Evolutionary conservation across 2,888 invertebrate species (phyloP).

Genomic region (Phania funesta): DNA sequence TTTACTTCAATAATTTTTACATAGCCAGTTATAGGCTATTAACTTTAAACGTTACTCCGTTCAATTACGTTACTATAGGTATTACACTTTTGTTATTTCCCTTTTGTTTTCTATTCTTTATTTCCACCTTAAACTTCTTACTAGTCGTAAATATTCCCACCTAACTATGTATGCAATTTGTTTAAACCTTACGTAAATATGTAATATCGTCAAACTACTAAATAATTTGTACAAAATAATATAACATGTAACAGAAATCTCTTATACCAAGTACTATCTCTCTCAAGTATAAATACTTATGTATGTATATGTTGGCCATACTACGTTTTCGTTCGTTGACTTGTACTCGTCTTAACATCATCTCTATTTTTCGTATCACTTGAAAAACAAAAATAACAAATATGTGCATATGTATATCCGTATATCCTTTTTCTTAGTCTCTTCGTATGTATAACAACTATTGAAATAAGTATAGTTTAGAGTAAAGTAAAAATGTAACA

Average conservation of each 20-base stretch:
- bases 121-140: slow-evolving; percentile 8
- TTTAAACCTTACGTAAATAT: slow-evolving; percentile 18
- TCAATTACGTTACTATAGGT: slow-evolving; percentile 56
- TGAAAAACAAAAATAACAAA: neutral
- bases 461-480: slow-evolving; percentile 14
- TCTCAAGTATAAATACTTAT: slow-evolving; percentile 1
- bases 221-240: slow-evolving; percentile 27
- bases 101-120: neutral
- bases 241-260: neutral
- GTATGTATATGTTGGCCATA: slow-evolving; percentile 17
- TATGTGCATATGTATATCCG: too few species aligned
- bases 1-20: slow-evolving; percentile 28
- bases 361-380: neutral
- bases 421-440: slow-evolving; percentile 11
- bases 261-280: slow-evolving; percentile 1
- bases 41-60: slow-evolving; percentile 43
- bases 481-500: too few species aligned
- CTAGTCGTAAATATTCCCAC: slow-evolving; percentile 6
- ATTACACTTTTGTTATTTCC: slow-evolving; percentile 32
- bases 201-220: slow-evolving; percentile 37
- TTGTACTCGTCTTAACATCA: slow-evolving; percentile 12
- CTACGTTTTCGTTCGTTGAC: neutral
- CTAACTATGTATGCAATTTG: neutral
- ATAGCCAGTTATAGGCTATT: slow-evolving; percentile 28
- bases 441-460: neutral